These are phyloP conservation scores for Lottia gigantea DNA, from an alignment of 2,888 invertebrate species.

Conservation along the genomic window DNA sequence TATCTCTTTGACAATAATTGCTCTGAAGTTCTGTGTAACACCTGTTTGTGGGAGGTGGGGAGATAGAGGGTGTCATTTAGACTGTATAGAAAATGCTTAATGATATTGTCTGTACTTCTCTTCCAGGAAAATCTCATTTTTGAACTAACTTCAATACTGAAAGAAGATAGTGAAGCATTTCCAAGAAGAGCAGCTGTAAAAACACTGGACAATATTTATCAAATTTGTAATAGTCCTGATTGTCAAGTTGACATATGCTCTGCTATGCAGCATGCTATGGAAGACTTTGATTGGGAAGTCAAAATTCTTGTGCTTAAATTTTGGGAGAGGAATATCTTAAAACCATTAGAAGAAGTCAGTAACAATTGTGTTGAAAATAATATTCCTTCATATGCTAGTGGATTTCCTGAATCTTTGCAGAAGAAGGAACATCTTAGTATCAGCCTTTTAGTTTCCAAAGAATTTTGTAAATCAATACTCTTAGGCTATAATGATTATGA, in stretches of 20 bases:
- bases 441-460: background rate
- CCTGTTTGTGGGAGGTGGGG: too few relatives aligned
- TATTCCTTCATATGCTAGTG: background rate
- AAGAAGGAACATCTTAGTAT: background rate
- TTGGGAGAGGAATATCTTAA: conserved; percentile 28
- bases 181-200: conserved; percentile 45
- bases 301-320: conserved; percentile 43
- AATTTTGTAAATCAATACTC: conserved; percentile 20
- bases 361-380: background rate
- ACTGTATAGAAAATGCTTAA: background rate
- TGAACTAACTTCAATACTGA: conserved; percentile 32
- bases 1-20: too few relatives aligned
- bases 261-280: conserved; percentile 24
- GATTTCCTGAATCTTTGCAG: background rate
- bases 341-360: background rate
- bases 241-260: conserved; percentile 14
- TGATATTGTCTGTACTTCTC: background rate
- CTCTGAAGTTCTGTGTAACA: too few relatives aligned
- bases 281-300: conserved; percentile 61
- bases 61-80: too few relatives aligned
- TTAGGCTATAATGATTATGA: conserved; percentile 33
- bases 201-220: conserved; percentile 29
- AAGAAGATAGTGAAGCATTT: conserved; percentile 51
- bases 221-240: conserved; percentile 6
- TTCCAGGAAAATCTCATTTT: conserved; percentile 38